Base-by-base conservation (phyloP, 1,140 invertebrate species). In the Drosophila quadrilineata region DNA sequence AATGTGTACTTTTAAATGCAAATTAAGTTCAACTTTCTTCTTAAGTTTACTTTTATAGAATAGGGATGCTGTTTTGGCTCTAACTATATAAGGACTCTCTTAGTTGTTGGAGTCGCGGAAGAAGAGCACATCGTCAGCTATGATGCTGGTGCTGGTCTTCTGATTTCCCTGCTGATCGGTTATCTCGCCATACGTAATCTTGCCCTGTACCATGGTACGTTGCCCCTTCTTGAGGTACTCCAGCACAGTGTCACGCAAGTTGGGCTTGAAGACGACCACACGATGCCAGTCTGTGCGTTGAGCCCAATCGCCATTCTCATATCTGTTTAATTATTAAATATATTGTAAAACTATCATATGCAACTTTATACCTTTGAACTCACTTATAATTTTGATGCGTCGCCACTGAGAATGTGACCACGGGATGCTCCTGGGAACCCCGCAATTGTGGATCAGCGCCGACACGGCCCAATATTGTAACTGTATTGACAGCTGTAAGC, bases 281-380 rank as follows among this genome's bases (percentile, higher is more conserved):
- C 95, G 92, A 88, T 98, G 97, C 97, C 97, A 98, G 64, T 98
- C 96, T 12, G 96, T 97, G 74, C 95, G 93, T 87, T 97, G 96
- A 6, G 94, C 89, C 75, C 94, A 92, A 79, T 96, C 94, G 12
- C 95, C 96, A 90, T 91, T 92, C 79, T 93, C 92, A 90, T 93
- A 93, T 84, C 74, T 88, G 63, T 36, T 1, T 5, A 22, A 26
- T 41, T 6, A 8, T 40, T 28, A 19, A 9, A 19, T 46, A 31
- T 45, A 10, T 29, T 22, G 4, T 3, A 16, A 38, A 28, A 26
- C 2, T 21, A 10, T 12, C 9, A 12, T 3, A 12, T 31, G 36
- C 17, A 10, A 41, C 14, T 6, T 6, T 10, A 10, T 14, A 12
- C 12, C 5, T 10, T 22, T 3, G 4, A 2, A 52, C 50, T 82